Conservation (phyloP, 1,140 invertebrate genomes). For the Pseudomyrmex pallidus region DNA sequence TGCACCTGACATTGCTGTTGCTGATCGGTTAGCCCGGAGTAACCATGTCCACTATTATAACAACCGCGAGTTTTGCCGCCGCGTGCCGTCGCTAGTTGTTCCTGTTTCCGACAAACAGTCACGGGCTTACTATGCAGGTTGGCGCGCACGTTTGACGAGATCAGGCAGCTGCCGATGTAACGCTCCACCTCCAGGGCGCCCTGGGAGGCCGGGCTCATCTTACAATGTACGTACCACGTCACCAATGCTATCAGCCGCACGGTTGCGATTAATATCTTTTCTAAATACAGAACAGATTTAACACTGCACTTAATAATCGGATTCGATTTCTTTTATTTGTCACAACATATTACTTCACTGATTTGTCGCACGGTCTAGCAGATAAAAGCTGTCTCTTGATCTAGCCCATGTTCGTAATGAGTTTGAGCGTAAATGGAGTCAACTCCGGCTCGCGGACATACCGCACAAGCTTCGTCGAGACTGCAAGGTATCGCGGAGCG, state of each 20-base stretch:
- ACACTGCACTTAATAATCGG: background rate
- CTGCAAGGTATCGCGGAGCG: background rate
- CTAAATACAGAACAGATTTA: background rate
- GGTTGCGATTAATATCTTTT: background rate
- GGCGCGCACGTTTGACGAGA: conserved; percentile 83
- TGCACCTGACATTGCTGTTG: conserved; percentile 72
- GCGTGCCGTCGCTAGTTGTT: conserved; percentile 21
- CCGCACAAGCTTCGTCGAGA: background rate
- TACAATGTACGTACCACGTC: conserved; percentile 65
- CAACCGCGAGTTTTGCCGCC: conserved; percentile 53
- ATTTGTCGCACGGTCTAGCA: background rate
- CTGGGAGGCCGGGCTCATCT: conserved; percentile 88
- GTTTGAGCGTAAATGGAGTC: background rate
- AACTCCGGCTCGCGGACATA: too few species aligned
- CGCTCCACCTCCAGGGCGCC: conserved; percentile 87
- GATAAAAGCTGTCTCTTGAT: background rate
- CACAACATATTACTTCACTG: conserved; percentile 55
- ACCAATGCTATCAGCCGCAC: conserved; percentile 8
- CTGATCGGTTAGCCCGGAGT: conserved; percentile 70
- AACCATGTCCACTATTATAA: conserved; percentile 69
- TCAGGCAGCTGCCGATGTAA: conserved; percentile 88
- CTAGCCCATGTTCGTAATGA: conserved; percentile 66
- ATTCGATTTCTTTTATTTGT: background rate
- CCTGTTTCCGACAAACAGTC: conserved; percentile 69
- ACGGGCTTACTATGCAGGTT: conserved; percentile 82